Base-by-base conservation (phyloP, 2,888 invertebrate species). In the Aradus depressus region DNA sequence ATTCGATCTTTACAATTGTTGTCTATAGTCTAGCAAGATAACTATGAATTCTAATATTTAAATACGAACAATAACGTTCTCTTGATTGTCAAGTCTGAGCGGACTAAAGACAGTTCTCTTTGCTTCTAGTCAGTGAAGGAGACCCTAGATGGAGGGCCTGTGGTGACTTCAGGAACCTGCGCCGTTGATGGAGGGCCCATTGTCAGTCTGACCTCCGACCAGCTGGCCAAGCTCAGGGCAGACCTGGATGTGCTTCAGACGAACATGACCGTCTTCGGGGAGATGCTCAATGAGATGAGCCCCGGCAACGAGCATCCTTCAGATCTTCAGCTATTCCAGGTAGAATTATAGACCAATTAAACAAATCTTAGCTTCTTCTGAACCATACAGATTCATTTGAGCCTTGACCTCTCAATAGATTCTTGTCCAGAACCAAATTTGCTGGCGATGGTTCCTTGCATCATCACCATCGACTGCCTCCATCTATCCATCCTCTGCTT, bases 211-310 rank as follows among this genome's bases (percentile, higher is more conserved):
- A 77, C 76, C 1, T 80, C 86, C 31, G 92, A 92, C 55, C 93
- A 96, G 68, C 72, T 84, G 55, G 80, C 81, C 57, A 98, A 97
- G 69, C 70, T 98, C 51, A 84, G 87, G 60, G 83, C 85, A 2
- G 97, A 98, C 70, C 71, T 98, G 60, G 88, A 90, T 61, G 82
- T 97, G 48, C 96, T 97, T 5, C 86, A 89, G 62, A 84, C 87
- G 59, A 96, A 95, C 67, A 88, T 92, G 82, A 75, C 81, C 38
- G 92, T 98, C 2, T 80, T 98, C 70, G 83, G 85, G 48, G 97
- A 98, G 70, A 93, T 98, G 91, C 72, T 98, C 47, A 85, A 80
- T 60, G 92, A 95, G 68, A 74, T 96, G 60, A 84, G 83, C 26
- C 85, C 90, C 10, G 80, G 85, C 14, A 77, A 83, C 60, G 92